A percentile compares a stretch with the other conserved stretches of the same genome.
Evolutionary conservation across 1,140 invertebrate genomes (phyloP).

Genomic region (Hermatobates lingyangjiaoensis): DNA sequence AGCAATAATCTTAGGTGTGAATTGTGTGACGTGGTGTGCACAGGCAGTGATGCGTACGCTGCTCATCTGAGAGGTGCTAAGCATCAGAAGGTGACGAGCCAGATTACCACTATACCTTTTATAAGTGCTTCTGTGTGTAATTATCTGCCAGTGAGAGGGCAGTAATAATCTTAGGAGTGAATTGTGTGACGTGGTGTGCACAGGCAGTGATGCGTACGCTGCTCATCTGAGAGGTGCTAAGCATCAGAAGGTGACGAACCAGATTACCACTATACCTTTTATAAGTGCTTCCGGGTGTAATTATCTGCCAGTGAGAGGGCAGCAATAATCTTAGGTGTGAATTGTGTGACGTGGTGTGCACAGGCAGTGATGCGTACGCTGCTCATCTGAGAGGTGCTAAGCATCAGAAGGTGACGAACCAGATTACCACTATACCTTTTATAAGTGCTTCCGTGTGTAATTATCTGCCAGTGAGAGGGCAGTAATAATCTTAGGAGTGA

Average conservation of each 20-base stretch:
- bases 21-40: constrained; percentile 94
- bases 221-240: constrained; percentile 94
- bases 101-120: no score
- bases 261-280: neutral
- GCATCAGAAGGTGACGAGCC: constrained; percentile 84
- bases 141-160: constrained; percentile 34
- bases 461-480: constrained; percentile 34
- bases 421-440: neutral
- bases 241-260: constrained; percentile 65
- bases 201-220: constrained; percentile 91
- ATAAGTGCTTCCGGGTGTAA: no score
- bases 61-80: constrained; percentile 94
- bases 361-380: constrained; percentile 91
- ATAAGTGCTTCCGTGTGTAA: no score
- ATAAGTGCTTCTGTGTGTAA: no score
- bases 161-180: constrained; percentile 60
- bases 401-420: constrained; percentile 65
- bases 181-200: constrained; percentile 94
- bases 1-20: constrained; percentile 63
- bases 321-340: constrained; percentile 63
- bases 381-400: constrained; percentile 94
- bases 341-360: constrained; percentile 94
- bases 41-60: constrained; percentile 91
- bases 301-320: constrained; percentile 34
- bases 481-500: constrained; percentile 60